These are phyloP conservation scores for Ahaetulla prasina DNA, from an alignment of 2,113 vertebrate species.

Conservation along the genomic window DNA sequence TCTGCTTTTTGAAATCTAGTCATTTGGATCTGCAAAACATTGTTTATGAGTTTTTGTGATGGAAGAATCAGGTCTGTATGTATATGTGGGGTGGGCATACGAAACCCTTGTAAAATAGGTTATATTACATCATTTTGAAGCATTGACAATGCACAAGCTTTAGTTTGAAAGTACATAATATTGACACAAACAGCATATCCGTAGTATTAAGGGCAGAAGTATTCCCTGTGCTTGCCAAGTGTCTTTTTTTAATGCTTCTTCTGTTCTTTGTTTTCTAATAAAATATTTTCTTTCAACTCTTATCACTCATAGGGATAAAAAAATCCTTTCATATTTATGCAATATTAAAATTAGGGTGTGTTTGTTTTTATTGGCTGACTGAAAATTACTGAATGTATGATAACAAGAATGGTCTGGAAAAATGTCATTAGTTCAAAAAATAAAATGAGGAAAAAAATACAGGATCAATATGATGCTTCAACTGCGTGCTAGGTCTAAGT, in stretches of 20 bases:
- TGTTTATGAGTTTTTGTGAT: neutral
- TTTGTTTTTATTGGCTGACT: neutral
- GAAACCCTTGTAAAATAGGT: neutral
- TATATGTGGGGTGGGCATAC: neutral
- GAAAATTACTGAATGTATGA: neutral
- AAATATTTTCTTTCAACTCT: neutral
- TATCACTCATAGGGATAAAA: neutral
- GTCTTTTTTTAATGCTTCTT: neutral
- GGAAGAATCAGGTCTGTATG: neutral
- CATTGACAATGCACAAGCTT: neutral
- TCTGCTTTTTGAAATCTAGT: neutral
- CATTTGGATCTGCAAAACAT: neutral
- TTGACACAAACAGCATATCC: neutral
- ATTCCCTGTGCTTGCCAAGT: neutral
- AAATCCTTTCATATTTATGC: neutral
- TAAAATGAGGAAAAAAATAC: neutral
- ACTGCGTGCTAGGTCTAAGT: neutral
- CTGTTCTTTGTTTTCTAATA: neutral
- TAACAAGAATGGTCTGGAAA: neutral
- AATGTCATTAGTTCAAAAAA: neutral
- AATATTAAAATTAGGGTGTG: neutral
- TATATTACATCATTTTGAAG: neutral
- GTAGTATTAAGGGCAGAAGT: neutral
- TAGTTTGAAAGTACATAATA: neutral
- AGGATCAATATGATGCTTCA: neutral